Evolutionary conservation across 2,113 vertebrate genomes (phyloP).

Genomic region (Syngnathoides biaculeatus): DNA sequence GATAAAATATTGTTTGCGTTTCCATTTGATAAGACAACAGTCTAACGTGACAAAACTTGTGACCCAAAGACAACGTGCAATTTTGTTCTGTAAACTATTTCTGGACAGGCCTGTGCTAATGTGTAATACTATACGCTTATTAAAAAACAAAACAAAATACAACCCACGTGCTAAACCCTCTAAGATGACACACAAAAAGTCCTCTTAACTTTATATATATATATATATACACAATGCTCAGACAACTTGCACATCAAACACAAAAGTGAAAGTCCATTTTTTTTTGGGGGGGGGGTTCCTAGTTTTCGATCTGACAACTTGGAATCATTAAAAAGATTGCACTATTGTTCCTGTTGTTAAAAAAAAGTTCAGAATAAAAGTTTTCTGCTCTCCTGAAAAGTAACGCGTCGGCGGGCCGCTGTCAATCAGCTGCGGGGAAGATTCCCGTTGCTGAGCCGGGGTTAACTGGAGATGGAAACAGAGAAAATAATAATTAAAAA

Average conservation of each 20-base stretch:
- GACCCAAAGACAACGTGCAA: background rate
- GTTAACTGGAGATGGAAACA: conserved; percentile 65
- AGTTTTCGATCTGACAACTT: background rate
- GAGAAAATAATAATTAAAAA: conserved; percentile 24
- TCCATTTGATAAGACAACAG: background rate
- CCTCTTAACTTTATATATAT: conserved; percentile 47
- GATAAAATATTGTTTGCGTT: conserved; percentile 9
- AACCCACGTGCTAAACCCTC: conserved; percentile 26
- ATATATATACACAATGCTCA: conserved; percentile 48
- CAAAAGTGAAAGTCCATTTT: conserved; percentile 21
- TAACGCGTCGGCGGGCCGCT: conserved; percentile 23
- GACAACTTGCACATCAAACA: conserved; percentile 32
- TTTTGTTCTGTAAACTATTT: conserved; percentile 28
- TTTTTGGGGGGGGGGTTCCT: too few relatives aligned
- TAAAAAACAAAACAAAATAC: conserved; percentile 33
- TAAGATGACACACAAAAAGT: conserved; percentile 26
- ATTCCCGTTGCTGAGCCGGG: conserved; percentile 27
- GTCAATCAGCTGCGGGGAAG: conserved; percentile 33
- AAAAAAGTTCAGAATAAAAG: conserved; percentile 7
- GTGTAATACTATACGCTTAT: conserved; percentile 15
- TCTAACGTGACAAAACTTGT: background rate
- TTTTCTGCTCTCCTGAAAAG: conserved; percentile 20
- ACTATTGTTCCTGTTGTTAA: conserved; percentile 24
- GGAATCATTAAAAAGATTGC: conserved; percentile 10
- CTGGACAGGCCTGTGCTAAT: conserved; percentile 18